phyloP scores from a whole-genome alignment of 2,113 vertebrate genomes.

The Aythya baeri region DNA sequence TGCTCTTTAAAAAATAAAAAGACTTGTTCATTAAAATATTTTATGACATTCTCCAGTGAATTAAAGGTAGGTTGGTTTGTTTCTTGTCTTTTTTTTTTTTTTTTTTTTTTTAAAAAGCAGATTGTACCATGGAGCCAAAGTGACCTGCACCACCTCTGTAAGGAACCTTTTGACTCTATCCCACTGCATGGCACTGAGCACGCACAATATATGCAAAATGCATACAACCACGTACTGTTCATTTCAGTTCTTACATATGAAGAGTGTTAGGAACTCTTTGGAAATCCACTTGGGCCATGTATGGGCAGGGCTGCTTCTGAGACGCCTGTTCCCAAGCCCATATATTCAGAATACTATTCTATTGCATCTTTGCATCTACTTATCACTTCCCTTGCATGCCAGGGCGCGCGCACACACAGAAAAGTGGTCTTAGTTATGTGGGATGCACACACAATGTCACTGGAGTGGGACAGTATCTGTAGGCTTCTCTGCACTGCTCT shows the following conservation, averaged over 20 bases:
- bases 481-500: background rate
- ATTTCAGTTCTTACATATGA: background rate
- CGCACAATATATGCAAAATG: background rate
- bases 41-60: background rate
- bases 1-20: background rate
- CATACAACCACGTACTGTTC: rapidly evolving
- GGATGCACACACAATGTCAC: background rate
- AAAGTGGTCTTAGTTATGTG: rapidly evolving
- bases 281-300: background rate
- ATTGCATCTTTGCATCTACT: background rate
- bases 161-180: background rate
- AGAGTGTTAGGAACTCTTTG: background rate
- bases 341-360: background rate
- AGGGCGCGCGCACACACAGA: background rate
- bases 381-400: background rate
- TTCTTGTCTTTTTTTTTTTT: background rate
- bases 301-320: background rate
- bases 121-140: background rate
- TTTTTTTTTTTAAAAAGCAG: background rate
- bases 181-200: background rate
- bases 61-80: background rate
- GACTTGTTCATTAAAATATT: background rate
- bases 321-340: background rate
- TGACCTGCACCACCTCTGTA: background rate
- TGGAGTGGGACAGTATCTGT: background rate